phyloP scores from a whole-genome alignment of 1,140 invertebrate species.

The Glossosoma conforme region DNA sequence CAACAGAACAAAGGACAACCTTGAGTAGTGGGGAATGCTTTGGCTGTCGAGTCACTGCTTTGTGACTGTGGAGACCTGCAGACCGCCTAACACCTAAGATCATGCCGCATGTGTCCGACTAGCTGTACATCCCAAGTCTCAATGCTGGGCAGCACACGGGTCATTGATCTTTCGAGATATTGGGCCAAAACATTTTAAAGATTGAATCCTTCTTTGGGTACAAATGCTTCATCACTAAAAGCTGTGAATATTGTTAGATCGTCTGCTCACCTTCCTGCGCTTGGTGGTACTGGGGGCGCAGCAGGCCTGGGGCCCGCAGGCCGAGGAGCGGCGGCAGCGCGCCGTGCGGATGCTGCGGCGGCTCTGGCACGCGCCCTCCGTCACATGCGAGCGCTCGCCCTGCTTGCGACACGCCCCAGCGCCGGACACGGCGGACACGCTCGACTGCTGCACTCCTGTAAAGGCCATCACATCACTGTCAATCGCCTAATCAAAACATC shows the following conservation, averaged over 20 bases:
- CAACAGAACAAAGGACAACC: too few species aligned
- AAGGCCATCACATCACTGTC: background rate
- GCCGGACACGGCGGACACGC: background rate
- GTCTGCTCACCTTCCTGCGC: slow-evolving; percentile 72
- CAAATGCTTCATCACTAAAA: background rate
- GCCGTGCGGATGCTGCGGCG: slow-evolving; percentile 85
- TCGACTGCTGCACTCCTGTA: background rate
- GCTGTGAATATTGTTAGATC: too few species aligned
- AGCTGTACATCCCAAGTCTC: too few species aligned
- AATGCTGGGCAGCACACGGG: too few species aligned
- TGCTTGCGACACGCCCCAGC: slow-evolving; percentile 69
- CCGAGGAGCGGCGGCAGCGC: slow-evolving; percentile 70
- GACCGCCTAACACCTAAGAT: too few species aligned
- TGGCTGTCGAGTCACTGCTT: too few species aligned
- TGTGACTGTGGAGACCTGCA: too few species aligned
- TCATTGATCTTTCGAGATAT: background rate
- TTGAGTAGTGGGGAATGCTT: too few species aligned
- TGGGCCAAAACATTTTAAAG: slow-evolving; percentile 18
- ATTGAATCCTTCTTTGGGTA: slow-evolving; percentile 1
- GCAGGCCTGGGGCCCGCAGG: slow-evolving; percentile 60
- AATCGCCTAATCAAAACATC: background rate
- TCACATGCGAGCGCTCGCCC: slow-evolving; percentile 82
- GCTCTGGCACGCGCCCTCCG: slow-evolving; percentile 84
- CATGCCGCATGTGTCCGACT: too few species aligned
- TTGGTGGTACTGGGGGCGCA: slow-evolving; percentile 87